Evolutionary conservation across 2,888 invertebrate genomes (phyloP), one percentile per base, ranked within the genome.

Genomic region (Caenorhabditis drosophilae): DNA sequence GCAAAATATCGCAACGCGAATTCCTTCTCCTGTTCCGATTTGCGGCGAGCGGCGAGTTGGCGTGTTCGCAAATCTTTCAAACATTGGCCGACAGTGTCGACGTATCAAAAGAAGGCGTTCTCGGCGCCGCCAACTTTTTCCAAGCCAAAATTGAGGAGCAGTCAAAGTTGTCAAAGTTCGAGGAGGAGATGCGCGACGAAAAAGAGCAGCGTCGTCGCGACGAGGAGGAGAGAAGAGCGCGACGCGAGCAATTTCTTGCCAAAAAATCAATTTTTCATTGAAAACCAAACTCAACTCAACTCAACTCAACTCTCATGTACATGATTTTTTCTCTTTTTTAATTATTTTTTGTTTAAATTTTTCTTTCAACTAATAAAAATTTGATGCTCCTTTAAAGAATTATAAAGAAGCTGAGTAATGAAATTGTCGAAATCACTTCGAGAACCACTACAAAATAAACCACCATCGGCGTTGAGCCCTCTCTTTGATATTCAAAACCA

Each of bases 41-140:
- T 87, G 94, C 95, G 0, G 89, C 90, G 66, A 91, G 92, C 20
- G 95, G 95, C 0, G 93, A 95, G 85, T 86, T 96, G 56, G 89
- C 89, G 45, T 91, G 92, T 83, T 92, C 92, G 15, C 94, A 93
- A 0, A 87, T 96, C 4, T 74, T 76, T 66, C 63, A 67, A 26
- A 67, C 72, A 12, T 56, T 76, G 27, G 76, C 76, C 2, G 76
- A 72, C 22, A 70, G 64, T 36, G 68, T 76, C 26, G 76, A 76
- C 40, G 76, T 76, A 15, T 56, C 74, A n/a, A 76, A 76, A 51
- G 76, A 76, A 53, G 76, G 76, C 34, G 76, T 76, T 12, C 58
- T 71, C 18, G 74, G 67, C 31, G 76, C 76, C 16, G 74, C 74
- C 22, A 70, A 68, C 41, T 76, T 76, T 69, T 76, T 76, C 69